phyloP scores from a whole-genome alignment of 1,140 invertebrate species.

The Pogonomyrmex barbatus region DNA sequence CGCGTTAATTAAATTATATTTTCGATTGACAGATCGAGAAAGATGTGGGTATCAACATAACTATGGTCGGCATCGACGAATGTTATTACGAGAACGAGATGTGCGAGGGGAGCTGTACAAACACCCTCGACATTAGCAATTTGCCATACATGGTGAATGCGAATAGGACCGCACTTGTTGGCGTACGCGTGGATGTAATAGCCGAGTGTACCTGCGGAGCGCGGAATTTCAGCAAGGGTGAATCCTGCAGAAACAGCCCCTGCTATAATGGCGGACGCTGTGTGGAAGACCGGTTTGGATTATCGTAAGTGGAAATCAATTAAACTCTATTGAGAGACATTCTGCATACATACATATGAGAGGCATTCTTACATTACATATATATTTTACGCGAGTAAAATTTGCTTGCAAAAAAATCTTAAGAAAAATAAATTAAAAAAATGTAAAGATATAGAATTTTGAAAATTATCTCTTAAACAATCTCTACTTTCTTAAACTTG shows the following conservation, averaged over 20 bases:
- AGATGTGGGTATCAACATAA: slow-evolving; percentile 97
- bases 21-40: slow-evolving; percentile 91
- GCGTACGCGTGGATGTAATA: slow-evolving; percentile 95
- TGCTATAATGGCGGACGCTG: slow-evolving; percentile 98
- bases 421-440: neutral
- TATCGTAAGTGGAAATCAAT: slow-evolving; percentile 87
- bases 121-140: slow-evolving; percentile 94
- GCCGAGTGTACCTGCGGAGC: slow-evolving; percentile 97
- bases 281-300: slow-evolving; percentile 94
- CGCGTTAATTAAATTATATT: neutral
- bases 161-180: slow-evolving; percentile 97
- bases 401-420: neutral
- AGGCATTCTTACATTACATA: neutral
- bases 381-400: neutral
- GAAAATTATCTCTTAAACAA: neutral
- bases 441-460: neutral
- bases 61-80: slow-evolving; percentile 99
- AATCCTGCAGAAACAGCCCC: slow-evolving; percentile 95
- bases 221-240: slow-evolving; percentile 94
- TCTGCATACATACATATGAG: too few species aligned
- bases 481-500: neutral
- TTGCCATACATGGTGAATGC: slow-evolving; percentile 98
- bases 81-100: slow-evolving; percentile 97
- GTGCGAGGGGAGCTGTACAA: slow-evolving; percentile 98
- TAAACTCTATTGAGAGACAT: neutral